Base-by-base conservation (phyloP, 2,888 invertebrate genomes). In the Platycheirus rosarum region DNA sequence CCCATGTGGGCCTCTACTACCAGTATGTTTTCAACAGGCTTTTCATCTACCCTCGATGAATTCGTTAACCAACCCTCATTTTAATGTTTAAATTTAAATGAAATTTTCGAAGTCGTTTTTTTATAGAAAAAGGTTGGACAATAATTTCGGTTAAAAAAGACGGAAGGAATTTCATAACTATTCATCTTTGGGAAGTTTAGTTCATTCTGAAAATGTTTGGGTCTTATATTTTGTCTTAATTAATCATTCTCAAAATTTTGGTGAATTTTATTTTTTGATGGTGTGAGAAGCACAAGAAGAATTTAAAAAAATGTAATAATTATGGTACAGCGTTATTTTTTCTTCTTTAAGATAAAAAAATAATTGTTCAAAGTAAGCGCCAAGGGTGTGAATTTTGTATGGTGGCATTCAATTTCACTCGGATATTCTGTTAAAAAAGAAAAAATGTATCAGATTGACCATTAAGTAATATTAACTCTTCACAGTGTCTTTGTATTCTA, bases 61-160 rank as follows among this genome's bases (percentile, higher is more conserved):
- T 46, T 35, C 9, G 13, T 29, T 4, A 44, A 40, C 26, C 77
- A 70, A 77, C 77, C 77, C 77, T 77, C 70, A 77, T 70, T 57
- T 60, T 42, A 29, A 46, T 46, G 57, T 74, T 70, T 16, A 23
- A 2, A 46, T 77, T 71, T 32, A 65, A 70, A 77, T 70, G 42
- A 70, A 70, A 71, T 65, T 77, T 65, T 65, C n/a, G 13, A 71
- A 77, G 46, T 57, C 57, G 65, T 71, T 77, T 65, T 49, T 42
- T 51, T 37, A 48, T 29, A 5, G 16, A 29, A 62, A 32, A 68
- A 53, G 63, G 71, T 63, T 63, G 14, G 26, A 35, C 16, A 55
- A 46, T 55, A 37, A 55, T 20, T n/a, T n/a, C n/a, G n/a, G 3
- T 23, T 20, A 55, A 55, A 23, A 14, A 16, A 16, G 44, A 44